Evolutionary conservation across 2,113 vertebrate species (phyloP).

Genomic region (Ochotona curzoniae): DNA sequence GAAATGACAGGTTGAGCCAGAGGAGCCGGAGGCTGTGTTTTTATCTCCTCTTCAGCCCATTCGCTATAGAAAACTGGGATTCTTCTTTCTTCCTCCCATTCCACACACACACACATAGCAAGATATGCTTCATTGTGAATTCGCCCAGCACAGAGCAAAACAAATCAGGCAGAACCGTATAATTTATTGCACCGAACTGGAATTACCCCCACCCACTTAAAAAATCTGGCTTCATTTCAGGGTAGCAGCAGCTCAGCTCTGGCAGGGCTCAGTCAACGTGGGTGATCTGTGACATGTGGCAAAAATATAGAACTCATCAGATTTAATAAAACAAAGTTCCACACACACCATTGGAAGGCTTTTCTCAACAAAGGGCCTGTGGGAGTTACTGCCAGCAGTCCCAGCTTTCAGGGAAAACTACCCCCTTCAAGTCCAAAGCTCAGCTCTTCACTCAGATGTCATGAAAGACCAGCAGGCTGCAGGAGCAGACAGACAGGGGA

Average conservation of each 20-base stretch:
- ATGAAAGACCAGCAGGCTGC: conserved; percentile 63
- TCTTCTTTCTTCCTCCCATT: not conserved
- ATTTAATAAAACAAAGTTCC: conserved; percentile 80
- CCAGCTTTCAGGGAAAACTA: conserved; percentile 49
- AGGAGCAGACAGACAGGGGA: conserved; percentile 11
- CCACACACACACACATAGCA: not conserved
- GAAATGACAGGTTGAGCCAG: not conserved
- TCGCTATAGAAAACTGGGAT: not conserved
- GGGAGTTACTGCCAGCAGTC: conserved; percentile 23
- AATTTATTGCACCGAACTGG: conserved; percentile 80
- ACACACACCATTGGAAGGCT: conserved; percentile 63
- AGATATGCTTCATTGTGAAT: conserved; percentile 50
- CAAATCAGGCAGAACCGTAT: conserved; percentile 79
- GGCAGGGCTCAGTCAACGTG: conserved; percentile 80
- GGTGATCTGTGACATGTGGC: conserved; percentile 84
- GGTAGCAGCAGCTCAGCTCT: conserved; percentile 70
- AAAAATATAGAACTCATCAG: conserved; percentile 81
- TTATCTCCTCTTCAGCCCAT: not conserved
- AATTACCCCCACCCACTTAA: conserved; percentile 81
- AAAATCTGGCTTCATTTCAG: conserved; percentile 81
- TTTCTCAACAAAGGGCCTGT: conserved; percentile 75
- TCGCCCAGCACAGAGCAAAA: conserved; percentile 72
- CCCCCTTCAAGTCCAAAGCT: conserved; percentile 74
- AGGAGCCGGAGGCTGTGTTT: not conserved
- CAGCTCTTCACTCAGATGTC: conserved; percentile 69